Evolutionary conservation across 2,113 vertebrate genomes (phyloP).

Genomic region (Chaetorhynchus papuensis): DNA sequence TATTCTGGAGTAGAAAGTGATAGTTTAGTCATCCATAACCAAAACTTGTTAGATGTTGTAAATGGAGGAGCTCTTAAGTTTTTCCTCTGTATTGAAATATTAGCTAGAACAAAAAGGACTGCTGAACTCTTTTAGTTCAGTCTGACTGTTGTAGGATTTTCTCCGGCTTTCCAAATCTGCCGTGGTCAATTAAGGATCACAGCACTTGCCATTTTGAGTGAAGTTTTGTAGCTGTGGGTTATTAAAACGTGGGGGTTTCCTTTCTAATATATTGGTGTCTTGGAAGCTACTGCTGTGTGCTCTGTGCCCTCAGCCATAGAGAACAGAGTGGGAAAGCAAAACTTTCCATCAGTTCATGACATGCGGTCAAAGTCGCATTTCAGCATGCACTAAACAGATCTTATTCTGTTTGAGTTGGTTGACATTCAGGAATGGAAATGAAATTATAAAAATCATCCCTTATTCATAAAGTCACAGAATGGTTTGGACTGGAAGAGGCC

Average conservation of each 20-base stretch:
- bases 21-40: background rate
- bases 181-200: background rate
- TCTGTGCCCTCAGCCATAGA: background rate
- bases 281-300: conserved; percentile 21
- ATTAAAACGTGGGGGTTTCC: background rate
- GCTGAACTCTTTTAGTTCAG: background rate
- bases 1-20: background rate
- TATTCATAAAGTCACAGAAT: background rate
- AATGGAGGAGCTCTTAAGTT: background rate
- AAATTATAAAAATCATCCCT: conserved; percentile 8
- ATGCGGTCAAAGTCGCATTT: background rate
- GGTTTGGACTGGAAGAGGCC: background rate
- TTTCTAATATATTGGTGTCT: conserved; percentile 14
- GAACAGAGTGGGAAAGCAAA: conserved; percentile 43
- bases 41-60: background rate
- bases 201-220: background rate
- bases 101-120: background rate
- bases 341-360: conserved; percentile 41
- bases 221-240: background rate
- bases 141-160: background rate
- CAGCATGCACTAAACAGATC: conserved; percentile 41
- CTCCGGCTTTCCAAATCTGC: background rate
- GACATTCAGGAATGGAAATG: conserved; percentile 26
- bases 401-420: conserved; percentile 41
- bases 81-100: background rate